Evolutionary conservation across 2,797 vertebrate species (phyloP).

Genomic region (Megaceryle alcyon): DNA sequence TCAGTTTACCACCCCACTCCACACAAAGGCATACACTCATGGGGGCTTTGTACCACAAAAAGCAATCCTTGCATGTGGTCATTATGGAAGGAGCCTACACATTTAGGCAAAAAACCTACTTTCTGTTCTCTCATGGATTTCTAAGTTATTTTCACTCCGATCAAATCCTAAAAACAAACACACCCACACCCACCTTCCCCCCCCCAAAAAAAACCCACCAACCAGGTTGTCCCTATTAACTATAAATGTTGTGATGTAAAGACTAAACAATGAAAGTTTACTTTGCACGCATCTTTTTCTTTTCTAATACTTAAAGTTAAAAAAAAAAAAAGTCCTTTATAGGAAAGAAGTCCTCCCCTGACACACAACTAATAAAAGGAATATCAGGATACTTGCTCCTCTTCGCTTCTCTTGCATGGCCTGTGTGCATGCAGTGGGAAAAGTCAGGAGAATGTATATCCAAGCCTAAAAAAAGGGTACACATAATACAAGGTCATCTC

Average conservation of each 20-base stretch:
- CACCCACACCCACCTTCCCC: too few species aligned
- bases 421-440: accelerated
- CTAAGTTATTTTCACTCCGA: not conserved
- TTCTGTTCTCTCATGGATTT: not conserved
- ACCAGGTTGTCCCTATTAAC: accelerated
- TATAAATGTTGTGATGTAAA: not conserved
- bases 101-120: not conserved
- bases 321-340: not conserved
- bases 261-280: not conserved
- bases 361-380: not conserved
- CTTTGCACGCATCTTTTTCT: not conserved
- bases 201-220: not conserved
- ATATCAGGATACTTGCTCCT: not conserved
- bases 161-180: not conserved
- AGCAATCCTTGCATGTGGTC: accelerated
- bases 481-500: not conserved
- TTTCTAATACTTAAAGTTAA: not conserved
- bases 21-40: not conserved
- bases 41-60: not conserved
- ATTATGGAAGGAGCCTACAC: not conserved
- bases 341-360: not conserved
- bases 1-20: not conserved
- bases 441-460: not conserved
- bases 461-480: not conserved
- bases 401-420: not conserved